Base-by-base conservation (phyloP, 92 coral and sea anemone species). In the Nematostella vectensis region DNA sequence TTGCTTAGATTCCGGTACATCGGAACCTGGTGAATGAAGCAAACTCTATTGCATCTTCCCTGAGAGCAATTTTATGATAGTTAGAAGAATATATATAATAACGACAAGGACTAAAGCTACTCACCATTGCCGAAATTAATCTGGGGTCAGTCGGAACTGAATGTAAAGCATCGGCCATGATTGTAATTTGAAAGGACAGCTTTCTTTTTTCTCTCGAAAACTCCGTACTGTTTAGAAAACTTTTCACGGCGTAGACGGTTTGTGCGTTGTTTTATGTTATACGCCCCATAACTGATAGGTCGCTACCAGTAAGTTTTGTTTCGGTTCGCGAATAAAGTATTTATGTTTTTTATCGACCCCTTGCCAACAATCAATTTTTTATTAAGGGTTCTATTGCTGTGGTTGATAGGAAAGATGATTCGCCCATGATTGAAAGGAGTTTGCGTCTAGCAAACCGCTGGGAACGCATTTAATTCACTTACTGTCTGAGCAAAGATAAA, bases 81-180 rank as follows among this genome's bases (percentile, higher is more conserved):
- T n/a, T 15, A 33, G 15, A 33, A 33, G 6, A 33, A 33, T 33
- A 33, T 33, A 33, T 33, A 33, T 33, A 33, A n/a, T n/a, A n/a
- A 6, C 6, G 40, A 33, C 40, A 15, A 33, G 40, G 15, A 33
- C 15, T 15, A 33, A 33, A 6, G 40, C 40, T 33, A 9, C 63
- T 37, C 12, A 58, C 63, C 63, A 58, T 58, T 3, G 45, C 63
- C 0, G 63, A 58, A 3, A 58, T 42, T 3, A 58, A 31, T 24
- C 63, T 22, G 15, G 43, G 49, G 22, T 58, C 63, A 11, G 33
- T 58, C 4, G 51, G 51, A 6, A 15, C 40, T 6, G 40, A 33
- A 33, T 33, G 40, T 15, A 33, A 15, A 6, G 40, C 40, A 33
- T 33, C 40, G 15, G 40, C 40, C 40, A 33, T 33, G 40, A 6